Evolutionary conservation across 2,888 invertebrate genomes (phyloP), one percentile per base, ranked within the genome.

Genomic region (Itoplectis maculator): DNA sequence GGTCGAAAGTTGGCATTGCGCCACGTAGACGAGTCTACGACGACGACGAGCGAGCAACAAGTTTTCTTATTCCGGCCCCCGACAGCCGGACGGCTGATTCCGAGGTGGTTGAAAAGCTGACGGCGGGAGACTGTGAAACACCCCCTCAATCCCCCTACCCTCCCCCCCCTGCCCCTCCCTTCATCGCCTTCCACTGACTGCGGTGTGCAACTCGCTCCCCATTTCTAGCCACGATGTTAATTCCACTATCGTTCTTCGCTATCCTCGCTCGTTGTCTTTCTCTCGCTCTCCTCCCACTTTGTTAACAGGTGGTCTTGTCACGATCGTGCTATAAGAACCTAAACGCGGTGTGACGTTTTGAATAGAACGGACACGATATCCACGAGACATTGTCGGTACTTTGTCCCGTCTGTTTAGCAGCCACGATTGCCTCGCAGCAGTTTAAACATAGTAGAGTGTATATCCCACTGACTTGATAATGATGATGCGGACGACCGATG

Each of bases 51-150:
- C 3, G 84, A 82, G 91, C 92, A 92, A 92, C 92, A 91, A 92
- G 92, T 92, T 89, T 90, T 90, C 91, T 91, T 90, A 90, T 89
- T 89, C 87, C 86, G 79, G 69, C 83, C 84, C 83, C 84, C 87
- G 84, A 84, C 82, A 82, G 81, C 82, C 51, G 79, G 79, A 77
- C 82, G 72, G 65, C 68, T 79, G 68, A 82, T 82, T 77, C 51
- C 29, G 29, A 51, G 69, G 42, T 59, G 18, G 47, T 59, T 73
- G 72, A 61, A 73, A 61, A 29, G 59, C 61, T 35, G 72, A 73
- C 45, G 29, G 47, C 18, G 42, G 15, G 29, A 18, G 29, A 45
- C 29, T 42, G 23, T 29, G 29, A 29, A 29, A 29, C 29, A 29
- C 29, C 29, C 29, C 29, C 29, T 5, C 29, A n/a, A n/a, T 5